These are phyloP conservation scores for Drosophila dives DNA, from an alignment of 2,888 invertebrate genomes.

Conservation along the genomic window DNA sequence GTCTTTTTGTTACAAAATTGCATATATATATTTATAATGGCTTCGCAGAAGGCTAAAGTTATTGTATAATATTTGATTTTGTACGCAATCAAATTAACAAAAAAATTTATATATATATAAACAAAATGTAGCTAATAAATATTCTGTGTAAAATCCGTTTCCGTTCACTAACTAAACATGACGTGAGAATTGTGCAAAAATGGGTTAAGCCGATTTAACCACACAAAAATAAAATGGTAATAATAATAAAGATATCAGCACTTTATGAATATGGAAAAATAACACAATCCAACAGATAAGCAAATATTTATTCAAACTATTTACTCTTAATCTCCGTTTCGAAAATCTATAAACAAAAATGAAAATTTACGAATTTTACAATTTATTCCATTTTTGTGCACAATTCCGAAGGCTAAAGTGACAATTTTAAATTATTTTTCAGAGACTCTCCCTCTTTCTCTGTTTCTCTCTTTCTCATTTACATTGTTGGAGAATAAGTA, in stretches of 20 bases:
- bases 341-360: conserved; percentile 9
- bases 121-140: conserved; percentile 2
- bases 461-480: too few relatives aligned
- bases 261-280: conserved; percentile 12
- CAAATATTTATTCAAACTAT: conserved; percentile 30
- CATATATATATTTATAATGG: conserved; percentile 6
- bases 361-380: conserved; percentile 10
- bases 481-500: conserved; percentile 16
- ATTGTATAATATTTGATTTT: neutral
- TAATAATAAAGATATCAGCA: neutral
- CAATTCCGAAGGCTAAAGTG: conserved; percentile 23
- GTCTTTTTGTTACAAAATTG: conserved; percentile 62
- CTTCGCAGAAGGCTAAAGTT: neutral
- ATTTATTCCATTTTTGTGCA: conserved; percentile 13
- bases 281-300: conserved; percentile 10
- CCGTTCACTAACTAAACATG: neutral
- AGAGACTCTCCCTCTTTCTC: neutral
- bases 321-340: conserved; percentile 12
- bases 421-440: conserved; percentile 28
- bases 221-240: conserved; percentile 17
- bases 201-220: conserved; percentile 22
- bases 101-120: neutral
- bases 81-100: neutral
- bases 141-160: conserved; percentile 7
- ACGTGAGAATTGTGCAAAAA: neutral